Evolutionary conservation across 2,888 invertebrate genomes (phyloP).

Genomic region (Oconnorella tubifera): DNA sequence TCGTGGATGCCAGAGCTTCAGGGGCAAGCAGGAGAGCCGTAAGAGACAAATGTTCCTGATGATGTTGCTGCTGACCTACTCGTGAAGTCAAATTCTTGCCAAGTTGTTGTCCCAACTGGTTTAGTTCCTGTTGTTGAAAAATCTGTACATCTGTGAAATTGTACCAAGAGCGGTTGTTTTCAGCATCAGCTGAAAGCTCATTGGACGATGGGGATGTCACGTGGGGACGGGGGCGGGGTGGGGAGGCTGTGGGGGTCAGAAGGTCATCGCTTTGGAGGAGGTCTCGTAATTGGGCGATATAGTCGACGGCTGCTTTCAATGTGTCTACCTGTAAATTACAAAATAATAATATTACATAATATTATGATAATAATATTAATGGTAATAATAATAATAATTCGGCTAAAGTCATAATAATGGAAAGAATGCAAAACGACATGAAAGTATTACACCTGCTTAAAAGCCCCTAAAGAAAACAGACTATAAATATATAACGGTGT

Average conservation of each 20-base stretch:
- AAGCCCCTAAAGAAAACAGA: too few species aligned
- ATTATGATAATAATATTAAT: too few species aligned
- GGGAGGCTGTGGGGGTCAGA: not conserved
- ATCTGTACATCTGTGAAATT: not conserved
- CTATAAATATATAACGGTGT: too few species aligned
- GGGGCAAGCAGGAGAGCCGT: not conserved
- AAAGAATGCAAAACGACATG: too few species aligned
- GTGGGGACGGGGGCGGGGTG: too few species aligned
- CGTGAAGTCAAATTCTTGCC: too few species aligned
- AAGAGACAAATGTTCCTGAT: not conserved
- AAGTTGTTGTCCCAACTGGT: not conserved
- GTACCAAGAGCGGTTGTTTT: not conserved
- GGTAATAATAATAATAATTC: too few species aligned
- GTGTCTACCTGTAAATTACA: constrained; percentile 44
- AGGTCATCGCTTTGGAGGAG: not conserved
- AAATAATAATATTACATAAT: too few species aligned
- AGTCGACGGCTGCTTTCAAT: constrained; percentile 49
- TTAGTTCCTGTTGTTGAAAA: not conserved
- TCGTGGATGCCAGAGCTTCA: too few species aligned
- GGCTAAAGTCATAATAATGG: too few species aligned
- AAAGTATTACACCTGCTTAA: too few species aligned
- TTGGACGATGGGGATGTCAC: not conserved
- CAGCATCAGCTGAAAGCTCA: not conserved
- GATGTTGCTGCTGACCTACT: constrained; percentile 5
- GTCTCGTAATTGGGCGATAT: constrained; percentile 45